Conservation (phyloP, 2,888 invertebrate genomes). For the Dynastes grantii region DNA sequence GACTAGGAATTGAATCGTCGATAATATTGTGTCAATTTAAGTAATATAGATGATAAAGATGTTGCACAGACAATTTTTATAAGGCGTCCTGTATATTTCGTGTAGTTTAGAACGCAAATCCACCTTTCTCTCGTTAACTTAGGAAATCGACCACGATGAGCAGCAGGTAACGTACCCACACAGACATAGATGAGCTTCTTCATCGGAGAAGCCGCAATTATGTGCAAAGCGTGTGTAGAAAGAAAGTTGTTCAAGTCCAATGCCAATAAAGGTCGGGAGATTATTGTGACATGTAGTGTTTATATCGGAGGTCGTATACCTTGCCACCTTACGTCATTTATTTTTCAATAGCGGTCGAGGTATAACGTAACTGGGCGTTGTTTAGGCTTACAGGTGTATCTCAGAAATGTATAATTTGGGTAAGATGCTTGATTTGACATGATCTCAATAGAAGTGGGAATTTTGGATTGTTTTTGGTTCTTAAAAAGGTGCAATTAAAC, state of each 20-base stretch:
- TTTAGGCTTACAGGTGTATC: no score
- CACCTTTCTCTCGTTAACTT: constrained; percentile 15
- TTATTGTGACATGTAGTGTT: constrained; percentile 35
- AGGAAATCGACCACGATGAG: not conserved
- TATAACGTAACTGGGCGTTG: no score
- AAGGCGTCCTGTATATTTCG: no score
- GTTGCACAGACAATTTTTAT: no score
- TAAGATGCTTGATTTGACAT: no score
- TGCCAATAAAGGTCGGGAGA: constrained; percentile 43
- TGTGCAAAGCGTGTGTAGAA: constrained; percentile 17
- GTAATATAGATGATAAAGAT: not conserved
- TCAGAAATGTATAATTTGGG: no score
- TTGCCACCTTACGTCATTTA: constrained; percentile 18
- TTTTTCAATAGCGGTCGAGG: not conserved
- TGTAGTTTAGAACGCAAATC: not conserved
- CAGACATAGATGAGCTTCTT: constrained; percentile 11
- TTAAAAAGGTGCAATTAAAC: no score
- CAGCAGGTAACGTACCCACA: not conserved
- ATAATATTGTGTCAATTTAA: not conserved
- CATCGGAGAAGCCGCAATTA: not conserved
- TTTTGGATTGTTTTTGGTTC: no score
- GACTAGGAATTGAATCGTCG: no score
- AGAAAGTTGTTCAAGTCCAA: constrained; percentile 50
- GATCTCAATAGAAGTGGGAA: no score
- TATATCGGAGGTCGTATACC: constrained; percentile 33